These are phyloP conservation scores for Morpho helenor DNA, from an alignment of 2,888 invertebrate genomes.

Conservation along the genomic window DNA sequence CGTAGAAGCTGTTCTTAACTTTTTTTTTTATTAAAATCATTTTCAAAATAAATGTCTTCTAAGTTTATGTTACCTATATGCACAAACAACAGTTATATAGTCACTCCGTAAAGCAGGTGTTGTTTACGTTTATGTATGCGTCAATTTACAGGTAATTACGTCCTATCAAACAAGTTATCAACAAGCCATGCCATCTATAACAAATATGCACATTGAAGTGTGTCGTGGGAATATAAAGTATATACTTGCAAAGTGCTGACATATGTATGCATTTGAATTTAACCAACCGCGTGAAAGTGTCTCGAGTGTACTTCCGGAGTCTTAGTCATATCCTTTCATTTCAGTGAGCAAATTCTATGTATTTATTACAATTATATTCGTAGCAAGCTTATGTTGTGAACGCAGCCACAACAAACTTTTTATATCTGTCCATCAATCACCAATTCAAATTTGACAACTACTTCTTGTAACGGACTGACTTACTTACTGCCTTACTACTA, in stretches of 20 bases:
- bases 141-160: conserved; percentile 15
- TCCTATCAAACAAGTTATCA: conserved; percentile 15
- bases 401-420: too few species aligned
- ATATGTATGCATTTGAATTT: not conserved
- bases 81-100: not conserved
- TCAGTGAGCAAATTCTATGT: too few species aligned
- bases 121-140: not conserved
- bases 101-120: not conserved
- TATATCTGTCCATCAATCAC: too few species aligned
- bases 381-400: too few species aligned
- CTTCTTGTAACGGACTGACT: too few species aligned
- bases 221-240: not conserved
- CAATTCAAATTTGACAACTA: too few species aligned
- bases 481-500: too few species aligned
- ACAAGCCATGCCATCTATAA: conserved; percentile 5
- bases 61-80: not conserved
- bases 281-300: not conserved
- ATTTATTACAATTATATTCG: too few species aligned
- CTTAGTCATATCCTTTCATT: not conserved
- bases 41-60: too few species aligned
- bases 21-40: too few species aligned
- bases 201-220: not conserved
- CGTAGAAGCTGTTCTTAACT: not conserved
- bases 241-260: not conserved
- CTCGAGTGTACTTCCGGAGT: not conserved